Evolutionary conservation across 2,113 vertebrate species (phyloP).

Genomic region (Poicephalus meyeri): DNA sequence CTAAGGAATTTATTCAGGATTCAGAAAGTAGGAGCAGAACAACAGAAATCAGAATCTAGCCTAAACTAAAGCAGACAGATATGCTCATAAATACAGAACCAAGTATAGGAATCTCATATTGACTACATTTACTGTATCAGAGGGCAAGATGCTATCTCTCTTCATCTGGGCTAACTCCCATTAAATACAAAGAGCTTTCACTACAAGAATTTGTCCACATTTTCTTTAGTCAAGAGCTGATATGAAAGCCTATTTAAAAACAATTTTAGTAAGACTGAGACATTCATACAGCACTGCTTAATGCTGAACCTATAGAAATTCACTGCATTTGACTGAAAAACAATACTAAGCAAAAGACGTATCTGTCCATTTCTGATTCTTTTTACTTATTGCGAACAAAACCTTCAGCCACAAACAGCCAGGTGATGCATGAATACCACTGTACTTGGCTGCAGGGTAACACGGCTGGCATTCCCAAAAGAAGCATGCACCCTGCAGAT

Average conservation of each 20-base stretch:
- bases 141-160: background rate
- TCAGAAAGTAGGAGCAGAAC: background rate
- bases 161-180: background rate
- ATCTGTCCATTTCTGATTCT: background rate
- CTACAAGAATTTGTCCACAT: background rate
- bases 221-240: background rate
- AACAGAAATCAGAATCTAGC: background rate
- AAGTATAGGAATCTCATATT: background rate
- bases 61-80: background rate
- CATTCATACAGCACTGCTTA: background rate
- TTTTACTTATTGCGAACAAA: background rate
- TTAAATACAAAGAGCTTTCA: background rate
- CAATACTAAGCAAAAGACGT: background rate
- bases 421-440: background rate
- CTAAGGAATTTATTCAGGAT: background rate
- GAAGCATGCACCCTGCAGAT: background rate
- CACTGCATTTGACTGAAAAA: background rate
- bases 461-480: background rate
- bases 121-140: background rate
- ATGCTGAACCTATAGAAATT: background rate
- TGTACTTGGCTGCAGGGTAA: background rate
- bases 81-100: background rate
- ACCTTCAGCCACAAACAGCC: background rate
- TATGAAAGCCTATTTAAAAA: background rate
- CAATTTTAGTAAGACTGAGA: background rate